These are phyloP conservation scores for Bimastos eiseni DNA, from an alignment of 2,888 invertebrate species.

Conservation along the genomic window DNA sequence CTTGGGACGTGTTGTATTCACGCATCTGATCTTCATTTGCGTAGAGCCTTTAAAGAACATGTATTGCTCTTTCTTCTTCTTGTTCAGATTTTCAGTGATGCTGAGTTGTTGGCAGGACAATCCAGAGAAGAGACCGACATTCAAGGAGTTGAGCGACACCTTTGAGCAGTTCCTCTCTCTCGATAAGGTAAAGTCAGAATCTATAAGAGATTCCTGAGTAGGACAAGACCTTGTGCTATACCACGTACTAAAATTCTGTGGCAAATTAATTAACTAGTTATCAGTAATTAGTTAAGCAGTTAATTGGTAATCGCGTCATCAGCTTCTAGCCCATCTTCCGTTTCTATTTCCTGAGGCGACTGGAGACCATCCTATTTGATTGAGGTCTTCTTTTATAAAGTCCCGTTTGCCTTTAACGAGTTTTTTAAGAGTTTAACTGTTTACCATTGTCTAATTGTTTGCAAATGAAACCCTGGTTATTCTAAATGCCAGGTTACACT, in stretches of 20 bases:
- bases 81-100: slow-evolving; percentile 43
- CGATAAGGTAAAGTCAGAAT: slow-evolving; percentile 30
- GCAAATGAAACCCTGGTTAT: background rate
- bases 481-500: background rate
- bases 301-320: background rate
- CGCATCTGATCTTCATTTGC: too few species aligned
- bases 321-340: background rate
- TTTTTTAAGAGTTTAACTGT: too few species aligned
- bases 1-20: background rate
- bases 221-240: background rate
- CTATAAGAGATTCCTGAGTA: background rate
- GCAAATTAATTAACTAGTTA: too few species aligned
- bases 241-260: too few species aligned
- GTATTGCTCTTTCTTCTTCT: too few species aligned
- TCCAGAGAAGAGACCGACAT: slow-evolving; percentile 40
- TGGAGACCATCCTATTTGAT: background rate
- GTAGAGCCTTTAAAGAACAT: too few species aligned
- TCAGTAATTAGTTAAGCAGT: too few species aligned
- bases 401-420: background rate
- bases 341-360: background rate
- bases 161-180: slow-evolving; percentile 41
- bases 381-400: background rate
- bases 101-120: slow-evolving; percentile 40
- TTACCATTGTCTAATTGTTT: background rate
- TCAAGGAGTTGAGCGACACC: slow-evolving; percentile 38